These are phyloP conservation scores for Listronotus oregonensis DNA, from an alignment of 1,140 invertebrate genomes.

Conservation along the genomic window DNA sequence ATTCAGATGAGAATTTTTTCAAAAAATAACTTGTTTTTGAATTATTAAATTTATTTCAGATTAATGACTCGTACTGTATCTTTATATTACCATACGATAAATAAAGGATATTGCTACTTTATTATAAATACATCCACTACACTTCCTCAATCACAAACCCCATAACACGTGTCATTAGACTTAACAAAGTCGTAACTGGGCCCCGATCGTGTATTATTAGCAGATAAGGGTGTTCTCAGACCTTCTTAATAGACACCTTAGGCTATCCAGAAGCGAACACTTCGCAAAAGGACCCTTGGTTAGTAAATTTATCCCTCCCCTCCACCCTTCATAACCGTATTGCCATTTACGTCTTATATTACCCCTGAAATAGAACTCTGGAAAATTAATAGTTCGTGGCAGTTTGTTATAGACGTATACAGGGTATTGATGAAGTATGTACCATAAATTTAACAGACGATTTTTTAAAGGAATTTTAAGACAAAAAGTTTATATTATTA, in stretches of 20 bases:
- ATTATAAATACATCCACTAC: too few relatives aligned
- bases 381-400: conserved; percentile 34
- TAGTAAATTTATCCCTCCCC: conserved; percentile 17
- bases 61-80: too few relatives aligned
- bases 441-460: too few relatives aligned
- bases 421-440: too few relatives aligned
- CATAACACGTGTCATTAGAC: conserved; percentile 36
- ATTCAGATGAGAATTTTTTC: too few relatives aligned
- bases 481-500: too few relatives aligned
- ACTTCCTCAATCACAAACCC: conserved; percentile 26
- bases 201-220: conserved; percentile 32
- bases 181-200: conserved; percentile 21
- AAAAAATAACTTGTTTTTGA: too few relatives aligned
- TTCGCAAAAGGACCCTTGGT: conserved; percentile 15
- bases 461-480: too few relatives aligned
- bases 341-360: conserved; percentile 32
- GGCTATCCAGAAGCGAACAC: conserved; percentile 22
- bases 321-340: conserved; percentile 28
- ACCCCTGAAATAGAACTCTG: conserved; percentile 14
- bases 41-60: too few relatives aligned
- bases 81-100: too few relatives aligned
- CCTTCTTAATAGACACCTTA: conserved; percentile 37
- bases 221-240: conserved; percentile 33
- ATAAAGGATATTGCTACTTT: too few relatives aligned
- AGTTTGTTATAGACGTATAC: conserved; percentile 14